Evolutionary conservation across 2,797 vertebrate genomes (phyloP).

Genomic region (Triplophysa bombifrons): DNA sequence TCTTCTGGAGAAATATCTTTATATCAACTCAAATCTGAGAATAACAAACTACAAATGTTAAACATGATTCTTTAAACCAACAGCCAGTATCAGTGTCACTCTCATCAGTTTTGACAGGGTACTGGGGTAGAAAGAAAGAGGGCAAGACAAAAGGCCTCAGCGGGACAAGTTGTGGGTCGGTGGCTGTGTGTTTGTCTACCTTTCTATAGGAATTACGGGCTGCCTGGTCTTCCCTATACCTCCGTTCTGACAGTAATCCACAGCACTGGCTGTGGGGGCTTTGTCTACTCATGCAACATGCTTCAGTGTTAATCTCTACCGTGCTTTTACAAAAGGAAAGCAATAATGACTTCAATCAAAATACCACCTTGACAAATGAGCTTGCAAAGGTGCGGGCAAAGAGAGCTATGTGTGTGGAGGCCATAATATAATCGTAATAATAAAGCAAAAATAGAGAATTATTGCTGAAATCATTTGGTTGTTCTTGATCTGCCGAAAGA

Average conservation of each 20-base stretch:
- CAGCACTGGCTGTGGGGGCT: constrained; percentile 70
- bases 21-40: constrained; percentile 45
- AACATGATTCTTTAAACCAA: constrained; percentile 39
- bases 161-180: constrained; percentile 67
- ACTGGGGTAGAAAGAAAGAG: constrained; percentile 55
- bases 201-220: constrained; percentile 73
- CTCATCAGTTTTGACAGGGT: constrained; percentile 58
- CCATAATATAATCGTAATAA: constrained; percentile 42
- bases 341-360: constrained; percentile 76
- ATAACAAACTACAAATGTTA: constrained; percentile 34
- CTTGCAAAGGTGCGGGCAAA: constrained; percentile 51
- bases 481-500: background rate
- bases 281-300: constrained; percentile 62
- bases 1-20: background rate
- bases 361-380: constrained; percentile 65
- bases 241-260: constrained; percentile 73
- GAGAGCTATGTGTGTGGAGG: constrained; percentile 31
- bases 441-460: constrained; percentile 23
- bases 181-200: constrained; percentile 68
- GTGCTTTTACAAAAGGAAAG: constrained; percentile 66
- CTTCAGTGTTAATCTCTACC: constrained; percentile 64
- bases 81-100: constrained; percentile 52
- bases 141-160: constrained; percentile 65
- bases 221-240: constrained; percentile 62
- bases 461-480: constrained; percentile 26